Evolutionary conservation across 2,113 vertebrate genomes (phyloP).

Genomic region (Coturnix japonica): DNA sequence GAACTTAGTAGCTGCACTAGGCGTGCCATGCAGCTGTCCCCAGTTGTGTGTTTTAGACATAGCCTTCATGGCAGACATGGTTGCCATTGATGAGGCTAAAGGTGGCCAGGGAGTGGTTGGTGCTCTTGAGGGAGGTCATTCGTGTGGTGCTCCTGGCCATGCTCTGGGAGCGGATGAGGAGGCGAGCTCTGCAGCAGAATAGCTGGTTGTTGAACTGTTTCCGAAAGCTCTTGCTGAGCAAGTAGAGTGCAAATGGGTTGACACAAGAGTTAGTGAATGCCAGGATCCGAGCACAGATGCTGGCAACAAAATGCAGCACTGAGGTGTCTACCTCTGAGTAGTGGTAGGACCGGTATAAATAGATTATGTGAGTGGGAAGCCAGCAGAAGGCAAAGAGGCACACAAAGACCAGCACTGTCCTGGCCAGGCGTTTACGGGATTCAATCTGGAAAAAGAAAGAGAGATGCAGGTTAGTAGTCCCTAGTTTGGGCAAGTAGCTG

Average conservation of each 20-base stretch:
- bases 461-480: neutral
- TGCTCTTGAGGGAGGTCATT: constrained; percentile 90
- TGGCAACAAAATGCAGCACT: constrained; percentile 87
- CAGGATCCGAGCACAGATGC: constrained; percentile 89
- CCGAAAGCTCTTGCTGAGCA: constrained; percentile 94
- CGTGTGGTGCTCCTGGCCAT: constrained; percentile 80
- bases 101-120: constrained; percentile 86
- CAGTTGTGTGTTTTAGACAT: constrained; percentile 67
- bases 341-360: constrained; percentile 94
- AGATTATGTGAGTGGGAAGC: constrained; percentile 94
- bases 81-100: constrained; percentile 88
- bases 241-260: constrained; percentile 95
- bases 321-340: constrained; percentile 95
- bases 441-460: constrained; percentile 82
- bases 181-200: constrained; percentile 82
- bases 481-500: neutral
- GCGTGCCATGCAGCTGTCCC: fast-evolving
- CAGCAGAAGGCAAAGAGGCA: constrained; percentile 95
- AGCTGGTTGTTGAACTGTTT: constrained; percentile 95
- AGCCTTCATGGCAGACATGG: constrained; percentile 80
- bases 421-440: constrained; percentile 93
- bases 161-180: constrained; percentile 77
- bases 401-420: constrained; percentile 94
- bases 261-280: constrained; percentile 96
- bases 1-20: neutral